Conservation (phyloP, 2,113 vertebrate genomes). For the Meleagris gallopavo region DNA sequence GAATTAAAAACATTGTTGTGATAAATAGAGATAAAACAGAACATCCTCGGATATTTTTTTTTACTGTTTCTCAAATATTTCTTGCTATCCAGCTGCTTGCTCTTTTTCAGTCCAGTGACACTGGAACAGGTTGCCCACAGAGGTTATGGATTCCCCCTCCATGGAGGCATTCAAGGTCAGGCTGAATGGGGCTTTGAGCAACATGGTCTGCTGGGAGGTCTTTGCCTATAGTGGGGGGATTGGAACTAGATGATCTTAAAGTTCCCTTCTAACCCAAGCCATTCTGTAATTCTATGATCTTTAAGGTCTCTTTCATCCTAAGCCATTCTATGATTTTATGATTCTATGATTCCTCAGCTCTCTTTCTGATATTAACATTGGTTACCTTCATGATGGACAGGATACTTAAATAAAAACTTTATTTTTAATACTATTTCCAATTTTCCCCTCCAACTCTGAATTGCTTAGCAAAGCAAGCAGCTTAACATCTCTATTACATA, state of each 20-base stretch:
- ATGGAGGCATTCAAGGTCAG: too few species aligned
- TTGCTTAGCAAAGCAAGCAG: neutral
- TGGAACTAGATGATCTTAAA: too few species aligned
- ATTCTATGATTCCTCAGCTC: neutral
- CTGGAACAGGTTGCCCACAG: too few species aligned
- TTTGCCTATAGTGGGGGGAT: too few species aligned
- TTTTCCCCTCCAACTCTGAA: neutral
- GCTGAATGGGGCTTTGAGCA: too few species aligned
- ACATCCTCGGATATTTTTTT: neutral
- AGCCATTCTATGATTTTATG: too few species aligned
- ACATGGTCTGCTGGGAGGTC: too few species aligned
- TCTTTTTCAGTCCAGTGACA: neutral
- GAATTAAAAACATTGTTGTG: neutral
- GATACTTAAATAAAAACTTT: neutral
- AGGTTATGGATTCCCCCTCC: too few species aligned
- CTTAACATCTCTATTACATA: neutral
- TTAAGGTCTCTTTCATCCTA: too few species aligned
- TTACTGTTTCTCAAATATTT: neutral
- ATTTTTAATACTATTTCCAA: neutral
- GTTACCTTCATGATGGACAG: neutral
- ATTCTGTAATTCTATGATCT: too few species aligned
- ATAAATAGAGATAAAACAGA: neutral
- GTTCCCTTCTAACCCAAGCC: too few species aligned
- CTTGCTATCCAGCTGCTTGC: neutral
- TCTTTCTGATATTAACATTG: neutral